Evolutionary conservation across 2,797 vertebrate species (phyloP).

Genomic region (Hoplostethus mediterraneus): DNA sequence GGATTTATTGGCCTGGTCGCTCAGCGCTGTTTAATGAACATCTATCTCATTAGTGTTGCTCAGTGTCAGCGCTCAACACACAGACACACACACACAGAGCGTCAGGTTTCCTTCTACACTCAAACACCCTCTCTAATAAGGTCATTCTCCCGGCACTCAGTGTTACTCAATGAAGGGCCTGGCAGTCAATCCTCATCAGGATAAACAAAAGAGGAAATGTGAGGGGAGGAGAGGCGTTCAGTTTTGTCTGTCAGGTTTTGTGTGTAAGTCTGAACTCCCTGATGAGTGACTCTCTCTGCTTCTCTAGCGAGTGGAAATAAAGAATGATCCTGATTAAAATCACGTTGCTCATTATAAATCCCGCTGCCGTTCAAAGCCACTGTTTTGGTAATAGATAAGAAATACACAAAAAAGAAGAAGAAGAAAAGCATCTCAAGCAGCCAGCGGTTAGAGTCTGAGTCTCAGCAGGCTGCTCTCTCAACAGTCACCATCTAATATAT

Average conservation of each 20-base stretch:
- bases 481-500: constrained; percentile 84
- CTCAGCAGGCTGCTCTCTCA: constrained; percentile 76
- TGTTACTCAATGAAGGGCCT: constrained; percentile 60
- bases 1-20: constrained; percentile 80
- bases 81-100: constrained; percentile 35
- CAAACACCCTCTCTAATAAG: constrained; percentile 64
- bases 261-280: constrained; percentile 54
- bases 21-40: constrained; percentile 80
- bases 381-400: constrained; percentile 59
- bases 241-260: constrained; percentile 40
- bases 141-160: constrained; percentile 66
- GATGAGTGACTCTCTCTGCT: constrained; percentile 53
- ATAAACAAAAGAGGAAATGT: constrained; percentile 71
- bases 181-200: constrained; percentile 73
- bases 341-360: constrained; percentile 56
- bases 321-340: constrained; percentile 73
- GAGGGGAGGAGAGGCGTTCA: constrained; percentile 53
- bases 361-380: constrained; percentile 40
- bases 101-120: constrained; percentile 52
- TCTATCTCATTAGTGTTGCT: constrained; percentile 80
- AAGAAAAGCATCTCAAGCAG: constrained; percentile 58
- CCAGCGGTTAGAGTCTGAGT: constrained; percentile 68
- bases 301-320: constrained; percentile 39
- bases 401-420: constrained; percentile 47
- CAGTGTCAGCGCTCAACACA: constrained; percentile 63